These are phyloP conservation scores for Chrysochloris asiatica DNA, from an alignment of 2,113 vertebrate genomes.

Conservation along the genomic window DNA sequence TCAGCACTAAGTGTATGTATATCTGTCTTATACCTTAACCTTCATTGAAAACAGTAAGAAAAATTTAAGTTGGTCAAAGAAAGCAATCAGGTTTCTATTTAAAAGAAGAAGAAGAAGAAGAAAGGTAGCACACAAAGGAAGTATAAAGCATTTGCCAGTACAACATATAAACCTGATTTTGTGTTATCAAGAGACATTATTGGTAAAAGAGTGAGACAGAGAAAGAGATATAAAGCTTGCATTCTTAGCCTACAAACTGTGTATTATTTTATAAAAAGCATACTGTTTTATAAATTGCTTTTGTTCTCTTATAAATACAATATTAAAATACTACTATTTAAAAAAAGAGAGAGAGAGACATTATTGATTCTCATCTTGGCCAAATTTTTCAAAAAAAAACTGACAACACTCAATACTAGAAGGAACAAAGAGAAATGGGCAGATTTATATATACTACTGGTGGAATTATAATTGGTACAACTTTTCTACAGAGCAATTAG, in stretches of 20 bases:
- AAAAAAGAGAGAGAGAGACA: too few species aligned
- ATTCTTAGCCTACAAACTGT: too few species aligned
- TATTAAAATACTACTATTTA: too few species aligned
- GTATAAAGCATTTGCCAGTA: neutral
- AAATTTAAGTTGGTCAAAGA: neutral
- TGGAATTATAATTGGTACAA: neutral
- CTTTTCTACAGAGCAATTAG: conserved; percentile 23
- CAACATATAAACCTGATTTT: neutral
- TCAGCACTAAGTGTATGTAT: neutral
- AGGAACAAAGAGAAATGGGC: neutral
- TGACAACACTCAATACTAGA: neutral
- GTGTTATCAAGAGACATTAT: neutral
- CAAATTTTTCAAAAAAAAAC: neutral
- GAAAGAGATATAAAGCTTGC: too few species aligned
- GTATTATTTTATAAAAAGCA: too few species aligned
- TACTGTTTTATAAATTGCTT: too few species aligned
- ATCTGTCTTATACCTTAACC: neutral
- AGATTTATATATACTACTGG: neutral
- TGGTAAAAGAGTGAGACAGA: too few species aligned
- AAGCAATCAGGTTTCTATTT: neutral
- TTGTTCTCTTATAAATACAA: too few species aligned
- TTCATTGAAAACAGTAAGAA: neutral
- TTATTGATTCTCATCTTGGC: conserved; percentile 1
- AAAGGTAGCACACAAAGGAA: neutral
- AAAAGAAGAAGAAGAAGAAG: neutral